A percentile compares a stretch with the other conserved stretches of the same genome.
Evolutionary conservation across 2,797 vertebrate genomes (phyloP).

Genomic region (Salmo trutta): DNA sequence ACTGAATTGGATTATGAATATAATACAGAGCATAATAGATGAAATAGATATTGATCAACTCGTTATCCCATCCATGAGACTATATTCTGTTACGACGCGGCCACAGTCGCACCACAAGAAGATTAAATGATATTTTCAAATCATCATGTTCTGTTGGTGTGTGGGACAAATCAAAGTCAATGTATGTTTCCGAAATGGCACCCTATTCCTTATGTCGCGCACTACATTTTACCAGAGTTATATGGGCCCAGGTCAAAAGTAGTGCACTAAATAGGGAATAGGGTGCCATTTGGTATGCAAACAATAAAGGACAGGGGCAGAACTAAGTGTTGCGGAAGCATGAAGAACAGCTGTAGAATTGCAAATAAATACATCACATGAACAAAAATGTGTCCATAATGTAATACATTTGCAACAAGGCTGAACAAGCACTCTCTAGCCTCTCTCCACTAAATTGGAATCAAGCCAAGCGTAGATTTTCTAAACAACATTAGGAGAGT

Average conservation of each 20-base stretch:
- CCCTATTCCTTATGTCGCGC: no score
- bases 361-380: slow-evolving; percentile 16
- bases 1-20: slow-evolving; percentile 5
- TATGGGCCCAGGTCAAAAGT: no score
- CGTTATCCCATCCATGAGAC: neutral
- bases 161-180: neutral
- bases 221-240: no score
- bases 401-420: slow-evolving; percentile 13
- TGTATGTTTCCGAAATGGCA: no score
- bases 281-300: neutral
- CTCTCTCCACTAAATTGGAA: slow-evolving; percentile 14
- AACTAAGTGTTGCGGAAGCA: neutral
- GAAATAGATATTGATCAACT: neutral
- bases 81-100: neutral
- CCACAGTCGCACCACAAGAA: neutral
- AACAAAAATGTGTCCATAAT: slow-evolving; percentile 6
- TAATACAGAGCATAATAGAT: neutral
- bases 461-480: slow-evolving; percentile 11
- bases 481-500: slow-evolving; percentile 13
- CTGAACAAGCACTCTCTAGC: slow-evolving; percentile 8
- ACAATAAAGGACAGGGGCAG: neutral
- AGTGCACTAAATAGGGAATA: no score
- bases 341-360: slow-evolving; percentile 10
- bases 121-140: neutral
- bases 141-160: slow-evolving; percentile 1